Evolutionary conservation across 2,113 vertebrate genomes (phyloP), one percentile per base, ranked within the genome.

Genomic region (Orthochromis indermauri): DNA sequence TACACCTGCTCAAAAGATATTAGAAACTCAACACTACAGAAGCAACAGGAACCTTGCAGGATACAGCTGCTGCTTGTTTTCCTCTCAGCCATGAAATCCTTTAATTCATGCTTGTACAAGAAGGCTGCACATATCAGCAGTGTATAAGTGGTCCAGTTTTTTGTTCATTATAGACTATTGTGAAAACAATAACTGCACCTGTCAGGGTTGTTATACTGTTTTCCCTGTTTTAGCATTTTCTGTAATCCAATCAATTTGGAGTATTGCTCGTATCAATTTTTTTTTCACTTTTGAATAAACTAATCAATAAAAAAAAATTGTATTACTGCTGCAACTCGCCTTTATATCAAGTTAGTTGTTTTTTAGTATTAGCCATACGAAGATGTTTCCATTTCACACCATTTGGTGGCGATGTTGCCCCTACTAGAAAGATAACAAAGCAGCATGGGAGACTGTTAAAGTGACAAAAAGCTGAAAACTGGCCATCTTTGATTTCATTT

Each of bases 321-420:
- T 19, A 49, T 49, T 78, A 49, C 16, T 78, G 71, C 26, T 49
- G 71, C 26, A 76, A 47, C 40, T 45, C 6, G 40, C 10, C 16
- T 49, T 78, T 49, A 49, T 49, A 49, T 76, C 14, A 76, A 47
- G 13, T 28, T 49, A 49, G 24, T 5, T 49, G 24, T n/a, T 8
- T 49, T 76, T 76, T 19, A 45, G 13, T 78, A 78, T 31, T 51
- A 78, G 45, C 16, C 17, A 51, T 13, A 13, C 17, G 1, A 17
- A n/a, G 24, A 4, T 78, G 17, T 37, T 90, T 7, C 63, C 7
- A 3, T 80, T 78, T 83, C 5, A 40, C 3, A 82, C 92, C 93
- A 93, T 93, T 71, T 84, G 93, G 91, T 93, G 92, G 93, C 14
- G 53, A 71, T 93, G 63, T 92, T 11, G 76, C 82, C 10, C 88